Base-by-base conservation (phyloP, 2,113 vertebrate genomes). In the Struthidea cinerea region DNA sequence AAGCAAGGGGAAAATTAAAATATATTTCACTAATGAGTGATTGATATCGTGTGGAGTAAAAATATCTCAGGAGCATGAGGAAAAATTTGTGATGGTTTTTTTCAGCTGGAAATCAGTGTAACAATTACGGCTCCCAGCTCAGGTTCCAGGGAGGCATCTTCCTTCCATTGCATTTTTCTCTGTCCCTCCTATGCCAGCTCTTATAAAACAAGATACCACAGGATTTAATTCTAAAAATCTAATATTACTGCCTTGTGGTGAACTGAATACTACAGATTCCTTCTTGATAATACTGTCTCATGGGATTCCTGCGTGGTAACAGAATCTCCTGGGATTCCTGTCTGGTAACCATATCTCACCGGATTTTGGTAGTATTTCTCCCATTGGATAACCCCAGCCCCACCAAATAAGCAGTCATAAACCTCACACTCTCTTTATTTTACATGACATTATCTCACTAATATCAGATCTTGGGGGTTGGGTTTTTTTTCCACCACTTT, bases 201-300 rank as follows among this genome's bases (percentile, higher is more conserved):
- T 97, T 97, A 97, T 97, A 97, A 97, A 97, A 97, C 76, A 93
- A 96, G 97, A 97, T 87, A 97, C 96, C 60, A 39, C 32, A 64
- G 94, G 95, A 89, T 96, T 97, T 97, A 80, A 97, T 96, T 96
- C 97, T 97, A 97, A 97, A 97, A 97, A 96, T 97, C 97, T 97
- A 97, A 89, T 97, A 96, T 96, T 97, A 97, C 97, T 94, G 92
- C 93, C 96, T 96, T 84, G 87, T 96, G 93, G 88, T 96, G 93
- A 91, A 85, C 81, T 82, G 96, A 96, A 96, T 97, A 53, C 70
- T 96, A 88, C 82, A 78, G 96, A 97, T 97, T 96, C 97, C 95
- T 96, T 96, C 82, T 95, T 95, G 96, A 97, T 96, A 97, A 97
- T 95, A 97, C 67, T 94, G 97, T 97, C 96, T 95, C 94, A 87